A percentile compares a stretch with the other conserved stretches of the same genome.
These are phyloP conservation scores for Macrotrachela quadricornifera DNA, from an alignment of 1,140 invertebrate genomes.

Conservation along the genomic window DNA sequence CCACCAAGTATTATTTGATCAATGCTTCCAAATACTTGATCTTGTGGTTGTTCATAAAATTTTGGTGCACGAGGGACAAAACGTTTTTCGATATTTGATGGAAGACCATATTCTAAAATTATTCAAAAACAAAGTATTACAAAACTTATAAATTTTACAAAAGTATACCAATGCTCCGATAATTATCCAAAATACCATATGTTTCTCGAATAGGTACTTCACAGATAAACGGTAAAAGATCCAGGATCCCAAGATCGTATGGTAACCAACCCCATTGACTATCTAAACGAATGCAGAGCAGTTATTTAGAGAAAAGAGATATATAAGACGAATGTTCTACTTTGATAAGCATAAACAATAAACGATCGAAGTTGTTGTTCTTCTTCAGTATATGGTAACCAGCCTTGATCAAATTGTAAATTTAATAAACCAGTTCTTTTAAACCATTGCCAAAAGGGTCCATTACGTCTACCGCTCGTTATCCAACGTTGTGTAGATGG, in stretches of 20 bases:
- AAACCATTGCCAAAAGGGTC: neutral
- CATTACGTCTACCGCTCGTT: slow-evolving; percentile 2
- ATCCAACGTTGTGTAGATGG: neutral
- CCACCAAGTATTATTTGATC: slow-evolving; percentile 36
- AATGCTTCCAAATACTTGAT: slow-evolving; percentile 59
- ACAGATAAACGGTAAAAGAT: slow-evolving; percentile 50
- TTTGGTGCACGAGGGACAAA: slow-evolving; percentile 61
- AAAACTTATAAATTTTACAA: too few species aligned
- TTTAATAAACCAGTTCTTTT: slow-evolving; percentile 4
- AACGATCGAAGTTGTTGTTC: neutral
- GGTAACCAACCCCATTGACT: slow-evolving; percentile 10
- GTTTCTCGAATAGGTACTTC: slow-evolving; percentile 42
- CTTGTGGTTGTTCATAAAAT: slow-evolving; percentile 59
- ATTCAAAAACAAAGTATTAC: too few species aligned
- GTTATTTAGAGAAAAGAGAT: too few species aligned
- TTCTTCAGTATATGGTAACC: too few species aligned
- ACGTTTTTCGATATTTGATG: slow-evolving; percentile 39
- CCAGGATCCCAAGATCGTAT: too few species aligned
- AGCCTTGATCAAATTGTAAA: neutral
- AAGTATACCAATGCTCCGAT: slow-evolving; percentile 15
- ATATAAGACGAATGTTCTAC: neutral
- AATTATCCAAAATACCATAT: slow-evolving; percentile 15
- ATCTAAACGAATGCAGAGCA: neutral
- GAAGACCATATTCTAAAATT: slow-evolving; percentile 8
- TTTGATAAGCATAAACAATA: slow-evolving; percentile 6